Evolutionary conservation across 2,113 vertebrate genomes (phyloP).

Genomic region (Cervus canadensis): DNA sequence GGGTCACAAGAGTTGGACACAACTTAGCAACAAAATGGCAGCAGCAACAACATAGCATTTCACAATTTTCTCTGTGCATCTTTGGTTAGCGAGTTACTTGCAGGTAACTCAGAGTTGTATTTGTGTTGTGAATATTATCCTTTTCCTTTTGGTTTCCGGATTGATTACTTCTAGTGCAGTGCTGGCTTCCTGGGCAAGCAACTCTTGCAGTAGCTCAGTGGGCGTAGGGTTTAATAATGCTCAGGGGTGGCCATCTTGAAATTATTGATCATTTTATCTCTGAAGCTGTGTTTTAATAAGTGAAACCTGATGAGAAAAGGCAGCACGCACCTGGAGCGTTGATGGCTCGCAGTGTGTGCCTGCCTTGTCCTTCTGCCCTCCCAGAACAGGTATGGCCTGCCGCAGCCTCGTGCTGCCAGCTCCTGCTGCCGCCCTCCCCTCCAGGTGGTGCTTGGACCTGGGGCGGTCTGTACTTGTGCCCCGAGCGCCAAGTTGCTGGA

Average conservation of each 20-base stretch:
- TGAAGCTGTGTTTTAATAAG: neutral
- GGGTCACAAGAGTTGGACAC: neutral
- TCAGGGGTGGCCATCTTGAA: neutral
- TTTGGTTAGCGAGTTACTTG: neutral
- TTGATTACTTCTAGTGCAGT: neutral
- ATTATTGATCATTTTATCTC: neutral
- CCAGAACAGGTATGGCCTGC: neutral
- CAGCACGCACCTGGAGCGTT: neutral
- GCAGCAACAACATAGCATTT: neutral
- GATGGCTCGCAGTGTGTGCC: neutral
- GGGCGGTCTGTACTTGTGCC: too few relatives aligned
- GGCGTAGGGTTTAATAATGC: neutral
- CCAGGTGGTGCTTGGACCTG: neutral
- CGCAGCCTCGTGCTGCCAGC: rapidly evolving
- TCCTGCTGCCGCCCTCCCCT: neutral
- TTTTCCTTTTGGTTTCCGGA: neutral
- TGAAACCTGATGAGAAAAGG: neutral
- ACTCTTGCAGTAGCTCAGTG: neutral
- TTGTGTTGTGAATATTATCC: neutral
- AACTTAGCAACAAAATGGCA: neutral
- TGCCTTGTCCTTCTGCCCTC: neutral
- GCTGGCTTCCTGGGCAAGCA: neutral
- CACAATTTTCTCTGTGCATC: neutral
- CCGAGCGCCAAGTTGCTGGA: neutral
- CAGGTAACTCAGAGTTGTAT: neutral